These are phyloP conservation scores for Neoscelio sp. DNA, from an alignment of 2,888 invertebrate genomes.

Conservation along the genomic window DNA sequence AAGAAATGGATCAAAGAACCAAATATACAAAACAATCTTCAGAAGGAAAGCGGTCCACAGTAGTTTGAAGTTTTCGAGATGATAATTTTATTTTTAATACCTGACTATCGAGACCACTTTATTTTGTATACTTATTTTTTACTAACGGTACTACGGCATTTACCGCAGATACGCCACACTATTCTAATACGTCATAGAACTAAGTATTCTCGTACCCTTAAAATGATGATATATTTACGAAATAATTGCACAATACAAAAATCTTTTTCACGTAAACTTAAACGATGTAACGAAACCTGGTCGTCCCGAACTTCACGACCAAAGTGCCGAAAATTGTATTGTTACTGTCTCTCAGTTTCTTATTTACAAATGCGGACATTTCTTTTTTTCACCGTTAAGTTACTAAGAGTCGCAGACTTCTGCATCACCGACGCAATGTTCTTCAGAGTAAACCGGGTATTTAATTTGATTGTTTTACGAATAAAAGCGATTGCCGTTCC, in stretches of 20 bases:
- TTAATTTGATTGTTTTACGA: constrained; percentile 2
- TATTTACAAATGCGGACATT: neutral
- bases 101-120: constrained; percentile 71
- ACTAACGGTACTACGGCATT: constrained; percentile 52
- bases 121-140: constrained; percentile 73
- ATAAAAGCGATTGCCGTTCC: too few relatives aligned
- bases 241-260: constrained; percentile 43
- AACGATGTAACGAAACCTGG: constrained; percentile 41
- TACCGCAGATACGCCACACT: constrained; percentile 49
- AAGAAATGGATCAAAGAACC: constrained; percentile 48
- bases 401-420: constrained; percentile 19
- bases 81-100: constrained; percentile 78
- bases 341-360: constrained; percentile 12
- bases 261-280: too few relatives aligned
- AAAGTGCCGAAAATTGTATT: constrained; percentile 60
- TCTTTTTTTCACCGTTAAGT: constrained; percentile 29
- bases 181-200: constrained; percentile 62
- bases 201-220: constrained; percentile 63
- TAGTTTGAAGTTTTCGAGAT: constrained; percentile 78
- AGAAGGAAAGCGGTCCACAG: constrained; percentile 78
- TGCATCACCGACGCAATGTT: constrained; percentile 11
- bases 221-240: constrained; percentile 50
- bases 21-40: constrained; percentile 59
- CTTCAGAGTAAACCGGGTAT: too few relatives aligned
- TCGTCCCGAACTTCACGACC: constrained; percentile 49